Conservation (phyloP, 1,140 invertebrate genomes). For the Hypsibius dujardini region DNA sequence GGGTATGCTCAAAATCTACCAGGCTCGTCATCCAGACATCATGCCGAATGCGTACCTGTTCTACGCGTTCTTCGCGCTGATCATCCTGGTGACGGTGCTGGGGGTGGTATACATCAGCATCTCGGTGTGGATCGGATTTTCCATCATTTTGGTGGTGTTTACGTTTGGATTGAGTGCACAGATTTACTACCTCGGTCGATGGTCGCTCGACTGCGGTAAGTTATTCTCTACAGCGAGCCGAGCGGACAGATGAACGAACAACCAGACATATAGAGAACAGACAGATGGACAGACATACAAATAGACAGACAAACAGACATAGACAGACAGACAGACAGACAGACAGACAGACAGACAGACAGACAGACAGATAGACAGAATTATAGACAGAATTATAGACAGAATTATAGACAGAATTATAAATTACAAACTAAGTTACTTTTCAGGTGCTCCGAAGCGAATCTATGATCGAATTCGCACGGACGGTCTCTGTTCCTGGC, state of each 20-base stretch:
- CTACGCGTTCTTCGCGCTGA: constrained; percentile 14
- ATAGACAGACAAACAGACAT: too few species aligned
- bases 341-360: too few species aligned
- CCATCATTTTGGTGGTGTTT: constrained; percentile 46
- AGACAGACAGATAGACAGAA: too few species aligned
- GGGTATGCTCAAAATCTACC: constrained; percentile 11
- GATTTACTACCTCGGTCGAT: constrained; percentile 67
- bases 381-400: too few species aligned
- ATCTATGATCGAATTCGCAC: not conserved
- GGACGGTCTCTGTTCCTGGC: not conserved
- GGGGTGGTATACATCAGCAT: constrained; percentile 31
- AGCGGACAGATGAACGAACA: too few species aligned
- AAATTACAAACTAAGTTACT: too few species aligned
- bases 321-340: too few species aligned
- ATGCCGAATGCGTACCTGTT: not conserved
- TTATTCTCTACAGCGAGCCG: too few species aligned
- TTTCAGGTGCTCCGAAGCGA: too few species aligned
- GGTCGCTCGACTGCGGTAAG: constrained; percentile 37
- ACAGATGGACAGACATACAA: too few species aligned
- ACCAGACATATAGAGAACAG: too few species aligned
- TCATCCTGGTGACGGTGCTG: constrained; percentile 5
- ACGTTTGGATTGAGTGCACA: constrained; percentile 56
- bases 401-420: too few species aligned
- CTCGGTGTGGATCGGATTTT: constrained; percentile 58
- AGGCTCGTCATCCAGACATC: constrained; percentile 1